Base-by-base conservation (phyloP, 1,140 invertebrate genomes). In the Antheraea mylitta region DNA sequence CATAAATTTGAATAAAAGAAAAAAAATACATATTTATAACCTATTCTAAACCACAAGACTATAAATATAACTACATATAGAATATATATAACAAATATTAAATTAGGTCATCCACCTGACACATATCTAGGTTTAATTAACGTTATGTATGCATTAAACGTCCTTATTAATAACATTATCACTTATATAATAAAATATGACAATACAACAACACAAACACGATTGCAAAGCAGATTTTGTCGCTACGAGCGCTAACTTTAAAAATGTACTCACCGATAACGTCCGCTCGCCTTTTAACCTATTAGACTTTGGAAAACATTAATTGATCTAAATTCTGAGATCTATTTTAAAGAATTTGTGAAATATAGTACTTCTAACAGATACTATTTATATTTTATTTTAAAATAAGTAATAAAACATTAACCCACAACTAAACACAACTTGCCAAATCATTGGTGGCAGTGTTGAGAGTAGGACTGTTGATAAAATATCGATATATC, bases 171-270 rank as follows among this genome's bases (percentile, higher is more conserved):
- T 71, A 85, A 67, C 85, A 87, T 89, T 64, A 61, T 87, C 38
- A 72, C 75, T 86, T 89, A 89, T 69, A 84, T 87, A 86, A 72
- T 69, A 77, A 77, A 70, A 74, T 70, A 73, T 78, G 76, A 72
- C 75, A 79, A 80, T 74, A 78, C 65, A 68, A 67, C 75, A 76
- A 78, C 4, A 75, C 72, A 84, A 83, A 65, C 45, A 68, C 11
- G 45, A 53, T 71, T 63, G 86, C 76, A 78, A 73, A 66, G 75
- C 76, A 77, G 78, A 83, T 78, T 68, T 71, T 60, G 22, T 18
- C 5, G 16, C 5, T 53, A 53, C 62, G 68, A 80, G 76, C 86
- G 86, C 78, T 86, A 86, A 84, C 73, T 78, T 88, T 80, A 83
- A 86, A 83, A 69, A 69, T 30, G 4, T 69, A 67, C 80, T 85